phyloP scores from a whole-genome alignment of 1,140 invertebrate species.

The Manduca sexta region DNA sequence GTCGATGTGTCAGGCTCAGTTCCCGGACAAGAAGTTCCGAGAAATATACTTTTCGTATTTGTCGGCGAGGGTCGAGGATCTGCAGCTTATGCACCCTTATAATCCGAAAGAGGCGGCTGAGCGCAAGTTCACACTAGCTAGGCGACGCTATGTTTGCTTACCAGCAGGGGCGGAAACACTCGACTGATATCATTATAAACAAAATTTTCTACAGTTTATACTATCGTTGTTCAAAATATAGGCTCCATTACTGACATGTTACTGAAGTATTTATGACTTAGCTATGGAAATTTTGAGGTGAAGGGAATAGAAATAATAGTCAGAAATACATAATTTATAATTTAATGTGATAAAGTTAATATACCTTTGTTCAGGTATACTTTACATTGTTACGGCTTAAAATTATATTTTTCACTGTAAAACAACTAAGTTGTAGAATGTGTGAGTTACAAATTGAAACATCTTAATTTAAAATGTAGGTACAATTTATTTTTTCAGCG shows the following conservation, averaged over 20 bases:
- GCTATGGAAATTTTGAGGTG: too few species aligned
- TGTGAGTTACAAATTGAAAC: conserved; percentile 14
- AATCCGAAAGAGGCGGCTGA: conserved; percentile 35
- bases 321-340: conserved; percentile 52
- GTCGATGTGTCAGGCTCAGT: conserved; percentile 50
- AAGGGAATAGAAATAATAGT: conserved; percentile 35
- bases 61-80: conserved; percentile 36
- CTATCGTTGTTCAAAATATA: neutral
- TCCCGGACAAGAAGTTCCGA: conserved; percentile 56
- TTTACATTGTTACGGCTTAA: conserved; percentile 50
- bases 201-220: neutral
- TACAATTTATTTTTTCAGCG: conserved; percentile 8
- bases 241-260: too few species aligned
- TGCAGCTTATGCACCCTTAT: conserved; percentile 55
- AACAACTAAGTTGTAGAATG: conserved; percentile 54
- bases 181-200: conserved; percentile 11
- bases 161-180: conserved; percentile 26
- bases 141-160: conserved; percentile 40
- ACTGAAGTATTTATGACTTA: neutral
- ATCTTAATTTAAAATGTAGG: neutral
- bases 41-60: conserved; percentile 63
- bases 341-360: conserved; percentile 66
- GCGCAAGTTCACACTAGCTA: conserved; percentile 25
- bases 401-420: conserved; percentile 51
- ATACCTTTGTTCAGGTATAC: conserved; percentile 51